These are phyloP conservation scores for Sparidentex hasta DNA, from an alignment of 2,797 vertebrate genomes.

Conservation along the genomic window DNA sequence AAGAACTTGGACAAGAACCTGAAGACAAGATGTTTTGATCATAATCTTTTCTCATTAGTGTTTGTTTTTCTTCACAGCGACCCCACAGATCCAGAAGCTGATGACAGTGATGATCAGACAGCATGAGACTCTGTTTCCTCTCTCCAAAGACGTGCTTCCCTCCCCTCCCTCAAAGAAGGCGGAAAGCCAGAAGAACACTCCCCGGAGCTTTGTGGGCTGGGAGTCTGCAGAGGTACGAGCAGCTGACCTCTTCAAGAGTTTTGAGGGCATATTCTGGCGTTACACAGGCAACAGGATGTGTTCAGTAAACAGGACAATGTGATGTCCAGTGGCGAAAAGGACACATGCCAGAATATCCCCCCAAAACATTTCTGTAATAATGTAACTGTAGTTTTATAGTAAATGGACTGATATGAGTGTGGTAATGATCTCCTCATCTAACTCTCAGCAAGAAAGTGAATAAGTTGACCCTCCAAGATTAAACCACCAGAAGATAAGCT, in stretches of 20 bases:
- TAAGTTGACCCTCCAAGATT: too few relatives aligned
- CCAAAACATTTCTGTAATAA: neutral
- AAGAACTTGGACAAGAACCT: conserved; percentile 7
- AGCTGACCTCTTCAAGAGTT: neutral
- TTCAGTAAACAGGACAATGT: neutral
- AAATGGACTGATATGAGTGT: neutral
- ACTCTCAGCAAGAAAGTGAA: neutral
- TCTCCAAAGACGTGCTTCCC: conserved; percentile 85
- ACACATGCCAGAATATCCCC: neutral
- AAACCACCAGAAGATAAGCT: too few relatives aligned
- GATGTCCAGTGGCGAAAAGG: accelerated
- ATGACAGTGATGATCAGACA: conserved; percentile 97
- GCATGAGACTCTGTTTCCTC: conserved; percentile 91
- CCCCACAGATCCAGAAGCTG: conserved; percentile 94
- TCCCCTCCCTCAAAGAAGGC: conserved; percentile 81
- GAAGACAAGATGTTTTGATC: conserved; percentile 21
- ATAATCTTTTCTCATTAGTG: conserved; percentile 30
- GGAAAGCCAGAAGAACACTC: conserved; percentile 86
- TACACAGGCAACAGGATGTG: too few relatives aligned
- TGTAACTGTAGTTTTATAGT: neutral
- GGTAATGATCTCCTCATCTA: neutral
- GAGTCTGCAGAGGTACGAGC: conserved; percentile 88
- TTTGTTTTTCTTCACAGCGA: conserved; percentile 84
- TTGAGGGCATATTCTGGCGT: neutral
- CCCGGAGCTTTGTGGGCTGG: conserved; percentile 95